Conservation (phyloP, 2,797 vertebrate species). For the Hypotaenidia philippensis region DNA sequence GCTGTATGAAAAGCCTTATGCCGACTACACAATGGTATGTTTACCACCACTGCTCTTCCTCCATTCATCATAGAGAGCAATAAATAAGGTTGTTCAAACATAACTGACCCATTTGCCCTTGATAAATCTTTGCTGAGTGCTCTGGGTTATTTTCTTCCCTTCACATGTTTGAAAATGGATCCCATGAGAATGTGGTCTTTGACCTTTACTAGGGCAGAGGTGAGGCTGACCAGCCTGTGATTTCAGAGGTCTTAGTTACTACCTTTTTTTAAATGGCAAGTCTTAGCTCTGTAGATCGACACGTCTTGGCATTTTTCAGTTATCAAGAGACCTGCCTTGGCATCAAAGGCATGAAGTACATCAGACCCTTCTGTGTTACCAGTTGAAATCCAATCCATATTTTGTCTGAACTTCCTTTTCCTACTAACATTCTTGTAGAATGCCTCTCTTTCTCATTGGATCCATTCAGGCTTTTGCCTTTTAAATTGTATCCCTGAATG, state of each 20-base stretch:
- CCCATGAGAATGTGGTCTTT: neutral
- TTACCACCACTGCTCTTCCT: neutral
- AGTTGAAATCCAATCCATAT: neutral
- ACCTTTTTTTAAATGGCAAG: rapidly evolving
- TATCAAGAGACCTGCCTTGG: neutral
- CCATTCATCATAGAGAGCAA: neutral
- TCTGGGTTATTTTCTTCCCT: neutral
- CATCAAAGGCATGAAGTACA: neutral
- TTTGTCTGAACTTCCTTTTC: neutral
- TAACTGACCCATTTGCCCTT: rapidly evolving
- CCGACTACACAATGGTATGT: neutral
- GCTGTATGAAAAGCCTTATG: neutral
- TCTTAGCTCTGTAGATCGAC: neutral
- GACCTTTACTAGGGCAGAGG: neutral
- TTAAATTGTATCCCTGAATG: neutral
- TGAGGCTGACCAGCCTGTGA: neutral
- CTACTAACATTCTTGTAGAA: neutral
- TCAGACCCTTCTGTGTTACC: neutral
- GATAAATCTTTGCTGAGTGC: neutral
- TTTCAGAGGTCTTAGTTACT: neutral
- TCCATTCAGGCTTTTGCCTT: neutral
- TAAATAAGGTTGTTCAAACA: neutral
- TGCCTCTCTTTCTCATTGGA: neutral
- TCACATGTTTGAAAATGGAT: neutral
- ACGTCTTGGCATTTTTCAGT: neutral